Evolutionary conservation across 2,888 invertebrate species (phyloP).

Genomic region (Andrena camellia): DNA sequence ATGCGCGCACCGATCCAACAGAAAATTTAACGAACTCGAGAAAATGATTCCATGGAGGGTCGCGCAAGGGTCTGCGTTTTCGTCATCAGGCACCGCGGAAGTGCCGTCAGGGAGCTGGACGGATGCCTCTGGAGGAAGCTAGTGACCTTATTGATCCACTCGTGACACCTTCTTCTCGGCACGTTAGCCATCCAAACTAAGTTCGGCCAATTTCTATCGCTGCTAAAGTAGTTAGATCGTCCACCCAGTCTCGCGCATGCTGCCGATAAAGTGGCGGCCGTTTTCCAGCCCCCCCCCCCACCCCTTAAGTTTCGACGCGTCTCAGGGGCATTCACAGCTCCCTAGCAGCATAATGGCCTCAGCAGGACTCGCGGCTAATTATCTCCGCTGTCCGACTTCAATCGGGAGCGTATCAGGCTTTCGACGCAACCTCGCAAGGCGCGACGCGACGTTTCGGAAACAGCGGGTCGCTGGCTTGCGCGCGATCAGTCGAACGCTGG

Average conservation of each 20-base stretch:
- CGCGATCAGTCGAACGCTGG: constrained; percentile 32
- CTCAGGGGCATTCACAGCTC: constrained; percentile 48
- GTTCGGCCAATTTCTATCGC: neutral
- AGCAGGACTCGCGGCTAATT: constrained; percentile 37
- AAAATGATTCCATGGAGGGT: neutral
- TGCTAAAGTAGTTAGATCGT: neutral
- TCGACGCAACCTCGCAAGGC: neutral
- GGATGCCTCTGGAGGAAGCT: constrained; percentile 38
- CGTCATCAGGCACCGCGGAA: constrained; percentile 41
- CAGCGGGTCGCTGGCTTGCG: neutral
- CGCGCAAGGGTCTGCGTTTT: constrained; percentile 65
- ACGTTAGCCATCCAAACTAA: neutral
- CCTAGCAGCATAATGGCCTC: constrained; percentile 53
- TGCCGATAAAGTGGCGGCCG: neutral
- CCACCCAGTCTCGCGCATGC: neutral
- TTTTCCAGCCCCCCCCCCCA: neutral
- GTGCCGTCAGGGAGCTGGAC: constrained; percentile 42
- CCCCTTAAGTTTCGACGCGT: neutral
- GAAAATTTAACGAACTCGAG: neutral
- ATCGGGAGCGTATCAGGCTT: constrained; percentile 25
- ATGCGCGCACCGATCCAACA: neutral
- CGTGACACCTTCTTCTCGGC: neutral
- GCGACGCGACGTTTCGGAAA: neutral
- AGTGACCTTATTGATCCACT: constrained; percentile 9
- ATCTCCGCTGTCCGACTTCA: constrained; percentile 36